Base-by-base conservation (phyloP, 2,888 invertebrate species). In the Sericinus montela region DNA sequence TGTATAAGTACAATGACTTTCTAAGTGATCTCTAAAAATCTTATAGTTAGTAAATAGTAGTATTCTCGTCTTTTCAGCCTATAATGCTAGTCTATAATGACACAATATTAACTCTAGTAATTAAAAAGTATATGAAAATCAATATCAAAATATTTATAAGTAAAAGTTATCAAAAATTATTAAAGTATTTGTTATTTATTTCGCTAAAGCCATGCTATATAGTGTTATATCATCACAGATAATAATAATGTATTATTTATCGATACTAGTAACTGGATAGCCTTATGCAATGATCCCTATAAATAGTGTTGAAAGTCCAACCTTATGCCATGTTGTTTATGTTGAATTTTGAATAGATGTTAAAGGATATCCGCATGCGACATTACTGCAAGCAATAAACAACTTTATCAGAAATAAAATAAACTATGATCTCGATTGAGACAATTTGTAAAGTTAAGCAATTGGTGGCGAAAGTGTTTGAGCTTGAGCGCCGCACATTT, bases 391-490 rank as follows among this genome's bases (percentile, higher is more conserved):
- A 45, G 19, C 23, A 13, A 41, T 30, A 34, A 9, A 13, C 3
- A 13, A 30, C 30, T 25, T 37, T 36, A 41, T 4, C 1, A 15
- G 11, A 15, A 16, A 6, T 25, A 1, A 0, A 3, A 11, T 41
- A 40, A 28, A 41, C 40, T 50, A 29, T 13, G 23, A 32, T 41
- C 44, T 50, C 23, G 30, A 8, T 36, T 10, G 1, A 15, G 23
- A 6, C 9, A 6, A 19, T 3, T 15, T 6, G 1, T 10, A 16
- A 39, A 44, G 39, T 44, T 44, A 35, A 41, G 45, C 15, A 44
- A 11, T 6, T 25, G 39, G 49, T 25, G 39, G 49, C 49, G 49
- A 50, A 50, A 50, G 49, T 50, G 49, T 42, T 48, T 37, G 14
- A 36, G 34, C 40, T 41, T 40, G 28, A 41, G 16, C 40, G 45